Evolutionary conservation across 2,113 vertebrate genomes (phyloP), one percentile per base, ranked within the genome.

Genomic region (Pachyramphus minor): DNA sequence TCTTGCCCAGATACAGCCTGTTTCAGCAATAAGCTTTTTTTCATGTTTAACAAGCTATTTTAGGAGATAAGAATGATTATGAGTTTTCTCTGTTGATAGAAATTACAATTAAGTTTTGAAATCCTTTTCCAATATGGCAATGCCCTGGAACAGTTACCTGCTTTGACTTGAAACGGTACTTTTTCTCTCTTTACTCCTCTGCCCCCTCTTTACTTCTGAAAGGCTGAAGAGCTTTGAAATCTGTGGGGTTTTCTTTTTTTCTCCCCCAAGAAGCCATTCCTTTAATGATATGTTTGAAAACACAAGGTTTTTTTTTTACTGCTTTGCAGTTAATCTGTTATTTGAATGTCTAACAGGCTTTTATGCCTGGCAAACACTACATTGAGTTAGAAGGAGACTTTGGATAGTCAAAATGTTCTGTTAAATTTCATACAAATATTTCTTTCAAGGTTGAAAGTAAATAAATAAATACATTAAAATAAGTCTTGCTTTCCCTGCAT

Each of bases 91-190:
- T 95, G 71, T 92, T 84, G 82, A 86, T 86, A 90, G 80, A 81
- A 94, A 94, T 91, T 92, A 74, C 41, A 94, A 62, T 95, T 72
- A 90, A 93, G 47, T 44, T 78, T 93, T 95, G 87, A 67, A 97
- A 94, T 95, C 83, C 16, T 58, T 27, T 89, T 90, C 75, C 59
- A 82, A 4, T 5, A 11, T 15, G 4, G 12, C 39, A 68, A 21
- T 90, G 56, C 63, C 53, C 52, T 92, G 55, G 42, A 95, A 89
- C 12, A 64, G 9, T 44, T 90, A 94, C 84, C 60, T 92, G 84
- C 62, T 94, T 82, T 64, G 12, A 45, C 45, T 87, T 66, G 18
- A 89, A 96, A 73, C 14, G 9, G 6, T 50, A 44, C 1, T 50
- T 44, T 81, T 56, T 6, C 24, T 68, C 68, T 37, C 4, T 31